Conservation (phyloP, 2,113 vertebrate species). For the Labrus mixtus region DNA sequence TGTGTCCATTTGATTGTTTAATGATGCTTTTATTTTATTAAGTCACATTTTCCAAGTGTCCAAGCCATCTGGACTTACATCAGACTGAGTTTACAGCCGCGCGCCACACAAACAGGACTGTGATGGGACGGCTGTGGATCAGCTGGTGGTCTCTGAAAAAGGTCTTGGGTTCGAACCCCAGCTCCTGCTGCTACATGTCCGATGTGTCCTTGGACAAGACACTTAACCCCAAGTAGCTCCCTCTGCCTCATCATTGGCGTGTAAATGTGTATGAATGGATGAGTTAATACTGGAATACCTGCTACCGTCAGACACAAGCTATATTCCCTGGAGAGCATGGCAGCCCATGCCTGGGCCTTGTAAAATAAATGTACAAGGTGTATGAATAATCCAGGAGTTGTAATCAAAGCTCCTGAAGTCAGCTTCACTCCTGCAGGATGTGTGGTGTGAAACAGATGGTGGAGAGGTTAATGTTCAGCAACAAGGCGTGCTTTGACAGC, state of each 20-base stretch:
- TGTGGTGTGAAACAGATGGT: conserved; percentile 65
- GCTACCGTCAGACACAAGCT: conserved; percentile 18
- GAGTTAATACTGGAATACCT: no score
- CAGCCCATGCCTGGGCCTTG: conserved; percentile 22
- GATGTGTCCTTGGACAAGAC: no score
- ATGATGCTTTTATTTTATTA: conserved; percentile 9
- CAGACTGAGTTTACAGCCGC: neutral
- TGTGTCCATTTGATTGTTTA: conserved; percentile 11
- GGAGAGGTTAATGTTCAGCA: conserved; percentile 71
- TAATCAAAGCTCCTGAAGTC: conserved; percentile 65
- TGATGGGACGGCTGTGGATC: neutral
- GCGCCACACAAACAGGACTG: neutral
- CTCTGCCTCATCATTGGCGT: no score
- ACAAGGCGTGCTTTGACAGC: conserved; percentile 55
- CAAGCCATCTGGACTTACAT: neutral
- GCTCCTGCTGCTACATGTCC: no score
- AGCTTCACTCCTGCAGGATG: conserved; percentile 42
- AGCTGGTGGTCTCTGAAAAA: no score
- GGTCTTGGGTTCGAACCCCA: no score
- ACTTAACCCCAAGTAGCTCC: no score
- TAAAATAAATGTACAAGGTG: conserved; percentile 42
- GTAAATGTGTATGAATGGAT: no score
- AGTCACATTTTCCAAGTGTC: conserved; percentile 2
- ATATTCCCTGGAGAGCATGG: conserved; percentile 28
- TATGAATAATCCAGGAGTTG: conserved; percentile 67